Base-by-base conservation (phyloP, 2,113 vertebrate species). In the Dunckerocampus dactyliophorus region DNA sequence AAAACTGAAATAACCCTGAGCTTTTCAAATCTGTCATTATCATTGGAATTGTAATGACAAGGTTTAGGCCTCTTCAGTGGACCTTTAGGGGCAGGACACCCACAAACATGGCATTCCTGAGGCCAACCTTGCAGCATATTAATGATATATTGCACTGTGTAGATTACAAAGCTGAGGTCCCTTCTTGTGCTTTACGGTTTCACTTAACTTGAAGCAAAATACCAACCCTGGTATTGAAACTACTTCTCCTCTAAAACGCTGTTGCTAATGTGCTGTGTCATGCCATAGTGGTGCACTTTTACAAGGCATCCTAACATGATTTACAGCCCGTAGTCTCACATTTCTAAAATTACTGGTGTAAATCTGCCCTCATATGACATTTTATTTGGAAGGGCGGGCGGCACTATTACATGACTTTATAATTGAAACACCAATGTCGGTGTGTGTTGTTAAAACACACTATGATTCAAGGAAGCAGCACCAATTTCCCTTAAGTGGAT, bases 41-140 rank as follows among this genome's bases (percentile, higher is more conserved):
- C 89, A 89, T 77, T 88, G 89, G 86, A 88, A 90, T 88, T 89
- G 87, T 91, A 91, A 92, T 92, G 89, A 88, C 87, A 91, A 85
- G 88, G 85, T 89, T 89, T 85, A 75, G 79, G 79, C 79, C 82
- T 86, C 82, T 88, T 89, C 83, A 89, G 87, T 89, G 63, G 82
- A 84, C 83, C 82, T 87, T 83, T 81, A 74, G 83, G 88, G 87
- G 87, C 84, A 89, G 90, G 87, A 90, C 88, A 91, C 88, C 88
- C 88, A 88, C 88, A 89, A 90, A 88, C 86, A 86, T 83, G 78
- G 61, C 83, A 88, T 91, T 90, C 87, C 84, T 88, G 86, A 85
- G 86, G 85, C 79, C 57, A 77, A 81, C 77, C 76, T 85, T 86
- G 84, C 80, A 85, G 82, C 81, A 85, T 89, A 90, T 91, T 90